Percentiles rank a stretch among this genome's conserved stretches.
Evolutionary conservation across 2,113 vertebrate genomes (phyloP).

Genomic region (Ailurus styani): DNA sequence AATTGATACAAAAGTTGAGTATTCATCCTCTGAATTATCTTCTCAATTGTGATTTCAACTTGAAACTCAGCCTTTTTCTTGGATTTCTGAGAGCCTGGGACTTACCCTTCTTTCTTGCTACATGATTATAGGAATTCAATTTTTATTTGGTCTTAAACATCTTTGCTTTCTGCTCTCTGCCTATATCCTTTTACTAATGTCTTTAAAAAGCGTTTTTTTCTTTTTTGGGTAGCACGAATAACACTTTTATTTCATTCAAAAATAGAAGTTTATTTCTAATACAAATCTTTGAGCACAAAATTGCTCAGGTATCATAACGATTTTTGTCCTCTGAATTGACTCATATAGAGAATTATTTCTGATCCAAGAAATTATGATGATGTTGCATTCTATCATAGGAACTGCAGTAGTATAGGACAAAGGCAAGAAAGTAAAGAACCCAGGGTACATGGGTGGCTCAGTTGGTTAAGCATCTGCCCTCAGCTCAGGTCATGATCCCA

Average conservation of each 20-base stretch:
- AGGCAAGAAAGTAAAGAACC: neutral
- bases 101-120: slow-evolving; percentile 3
- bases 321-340: neutral
- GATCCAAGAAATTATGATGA: neutral
- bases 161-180: slow-evolving; percentile 1
- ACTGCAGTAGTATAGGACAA: neutral
- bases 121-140: slow-evolving; percentile 44
- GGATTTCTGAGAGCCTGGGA: neutral
- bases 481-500: too few relatives aligned
- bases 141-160: slow-evolving; percentile 53
- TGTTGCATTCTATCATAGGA: neutral
- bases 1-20: too few relatives aligned
- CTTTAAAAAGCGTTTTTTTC: neutral
- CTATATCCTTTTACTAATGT: neutral
- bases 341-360: neutral
- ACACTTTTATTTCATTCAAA: slow-evolving; percentile 37
- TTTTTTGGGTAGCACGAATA: neutral
- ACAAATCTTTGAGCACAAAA: neutral
- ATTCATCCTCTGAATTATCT: neutral
- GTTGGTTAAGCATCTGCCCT: too few relatives aligned
- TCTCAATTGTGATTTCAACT: neutral
- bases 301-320: neutral
- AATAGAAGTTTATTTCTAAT: slow-evolving; percentile 34
- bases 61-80: slow-evolving; percentile 15
- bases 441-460: too few relatives aligned